Evolutionary conservation across 2,797 vertebrate genomes (phyloP).

Genomic region (Anguilla anguilla): DNA sequence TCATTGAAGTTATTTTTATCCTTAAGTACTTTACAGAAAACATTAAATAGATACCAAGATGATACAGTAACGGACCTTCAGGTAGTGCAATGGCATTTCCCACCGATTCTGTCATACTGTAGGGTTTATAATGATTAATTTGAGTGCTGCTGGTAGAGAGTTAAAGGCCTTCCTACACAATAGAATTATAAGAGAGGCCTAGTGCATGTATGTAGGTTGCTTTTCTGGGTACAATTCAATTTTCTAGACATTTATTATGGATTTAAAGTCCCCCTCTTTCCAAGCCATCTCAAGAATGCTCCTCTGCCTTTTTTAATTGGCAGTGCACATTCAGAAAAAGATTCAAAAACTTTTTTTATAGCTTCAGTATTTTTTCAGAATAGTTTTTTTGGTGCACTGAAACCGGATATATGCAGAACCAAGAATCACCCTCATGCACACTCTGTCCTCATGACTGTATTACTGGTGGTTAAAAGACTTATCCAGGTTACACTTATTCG

Average conservation of each 20-base stretch:
- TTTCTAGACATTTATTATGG: neutral
- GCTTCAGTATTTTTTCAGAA: neutral
- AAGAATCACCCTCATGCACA: neutral
- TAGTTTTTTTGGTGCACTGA: neutral
- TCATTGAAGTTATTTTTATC: neutral
- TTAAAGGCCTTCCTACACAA: neutral
- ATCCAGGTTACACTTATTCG: neutral
- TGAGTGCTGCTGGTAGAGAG: neutral
- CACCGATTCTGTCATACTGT: neutral
- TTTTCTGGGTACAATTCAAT: conserved; percentile 9
- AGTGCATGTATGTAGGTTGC: neutral
- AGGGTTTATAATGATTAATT: neutral
- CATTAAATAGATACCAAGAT: neutral
- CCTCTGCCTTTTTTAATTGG: neutral
- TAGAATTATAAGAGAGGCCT: neutral
- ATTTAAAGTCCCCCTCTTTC: neutral
- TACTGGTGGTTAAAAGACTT: neutral
- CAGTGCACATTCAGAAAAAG: neutral
- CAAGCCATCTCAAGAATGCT: neutral
- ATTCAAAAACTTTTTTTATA: neutral
- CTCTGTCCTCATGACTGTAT: neutral
- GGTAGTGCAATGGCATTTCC: neutral
- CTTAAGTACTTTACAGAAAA: neutral
- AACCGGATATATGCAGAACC: neutral
- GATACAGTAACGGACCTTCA: neutral